phyloP scores from a whole-genome alignment of 1,140 invertebrate genomes.

The Drosophila parvula region DNA sequence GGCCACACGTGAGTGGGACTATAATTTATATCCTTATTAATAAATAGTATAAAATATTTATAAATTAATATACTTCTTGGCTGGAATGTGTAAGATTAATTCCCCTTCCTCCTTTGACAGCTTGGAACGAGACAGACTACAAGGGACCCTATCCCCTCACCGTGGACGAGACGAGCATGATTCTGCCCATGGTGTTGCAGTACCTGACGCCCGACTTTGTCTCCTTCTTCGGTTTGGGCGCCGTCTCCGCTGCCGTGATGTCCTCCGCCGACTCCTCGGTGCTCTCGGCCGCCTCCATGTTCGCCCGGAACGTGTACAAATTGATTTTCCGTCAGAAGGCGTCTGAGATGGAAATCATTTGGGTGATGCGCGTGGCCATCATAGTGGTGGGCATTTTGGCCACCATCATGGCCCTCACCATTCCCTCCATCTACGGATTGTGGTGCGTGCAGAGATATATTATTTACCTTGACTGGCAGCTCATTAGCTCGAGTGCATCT shows the following conservation, averaged over 20 bases:
- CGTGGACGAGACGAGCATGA: conserved; percentile 93
- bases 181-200: conserved; percentile 98
- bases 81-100: background rate
- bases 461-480: conserved; percentile 45
- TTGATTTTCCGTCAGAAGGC: conserved; percentile 97
- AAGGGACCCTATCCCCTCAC: conserved; percentile 89
- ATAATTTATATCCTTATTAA: background rate
- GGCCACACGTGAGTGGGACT: conserved; percentile 90
- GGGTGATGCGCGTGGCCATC: conserved; percentile 98
- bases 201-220: conserved; percentile 97
- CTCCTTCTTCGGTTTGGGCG: conserved; percentile 98
- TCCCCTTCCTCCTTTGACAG: conserved; percentile 84
- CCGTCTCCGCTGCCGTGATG: conserved; percentile 99
- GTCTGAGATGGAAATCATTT: conserved; percentile 98
- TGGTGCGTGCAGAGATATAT: conserved; percentile 88
- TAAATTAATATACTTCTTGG: too few relatives aligned
- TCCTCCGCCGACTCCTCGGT: conserved; percentile 99
- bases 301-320: conserved; percentile 98
- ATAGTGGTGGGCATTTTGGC: conserved; percentile 96
- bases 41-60: too few relatives aligned
- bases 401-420: conserved; percentile 97
- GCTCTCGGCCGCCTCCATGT: conserved; percentile 98
- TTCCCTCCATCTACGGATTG: conserved; percentile 98
- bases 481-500: conserved; percentile 48
- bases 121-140: conserved; percentile 96